Base-by-base conservation (phyloP, 2,797 vertebrate species). In the Erpetoichthys calabaricus region DNA sequence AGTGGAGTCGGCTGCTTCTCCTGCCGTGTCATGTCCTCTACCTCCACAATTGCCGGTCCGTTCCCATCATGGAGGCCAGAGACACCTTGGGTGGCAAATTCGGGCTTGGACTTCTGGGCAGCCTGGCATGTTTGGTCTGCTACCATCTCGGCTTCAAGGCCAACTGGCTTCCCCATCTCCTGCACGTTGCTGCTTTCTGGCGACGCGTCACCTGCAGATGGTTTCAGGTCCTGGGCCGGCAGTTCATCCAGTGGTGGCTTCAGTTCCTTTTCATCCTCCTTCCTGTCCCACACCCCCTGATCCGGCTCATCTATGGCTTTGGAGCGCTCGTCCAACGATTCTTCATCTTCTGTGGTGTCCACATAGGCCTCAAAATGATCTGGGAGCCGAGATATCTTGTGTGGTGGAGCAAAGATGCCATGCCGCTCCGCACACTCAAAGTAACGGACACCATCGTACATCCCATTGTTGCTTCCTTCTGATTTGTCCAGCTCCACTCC, bases 351-450 rank as follows among this genome's bases (percentile, higher is more conserved):
- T 44, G 76, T 81, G 65, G 72, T 70, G 50, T 89, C 86, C 47
- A 74, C 62, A 47, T 66, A 74, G 46, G 70, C 64, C 59, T 80
- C 73, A 56, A 76, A 77, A 65, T 73, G 83, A 65, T 84, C 86
- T 4, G 78, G 71, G 63, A 96, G 76, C 60, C 59, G 89, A 64
- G 87, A 85, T 65, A 99, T 88, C 76, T 93, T 94, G 65, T 90
- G 87, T 9, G 94, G 91, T 55, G 94, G 91, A 68, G 92, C 93
- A 70, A 99, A 98, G 78, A 99, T 92, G 47, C 96, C 94, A 57
- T 95, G 87, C 52, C 77, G 76, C 61, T 91, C 85, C 60, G 75
- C 75, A 67, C 94, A 98, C 10, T 82, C 67, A 60, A 99, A 98
- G 72, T 99, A 99, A 0, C 75, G 73, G 61, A 91, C 76, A 2